phyloP scores from a whole-genome alignment of 2,888 invertebrate genomes.

The Notocelia uddmanniana region DNA sequence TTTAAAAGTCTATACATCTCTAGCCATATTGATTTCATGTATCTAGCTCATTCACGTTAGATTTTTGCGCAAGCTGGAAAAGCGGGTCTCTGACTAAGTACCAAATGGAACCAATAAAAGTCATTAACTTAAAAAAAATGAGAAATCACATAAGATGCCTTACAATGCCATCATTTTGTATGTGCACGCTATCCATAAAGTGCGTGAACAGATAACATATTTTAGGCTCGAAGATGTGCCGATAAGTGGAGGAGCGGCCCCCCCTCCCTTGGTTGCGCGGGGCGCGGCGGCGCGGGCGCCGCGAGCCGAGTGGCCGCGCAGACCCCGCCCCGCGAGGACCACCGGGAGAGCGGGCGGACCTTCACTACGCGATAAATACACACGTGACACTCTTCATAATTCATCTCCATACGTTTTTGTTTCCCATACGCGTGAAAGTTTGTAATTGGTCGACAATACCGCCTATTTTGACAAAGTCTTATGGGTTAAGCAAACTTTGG shows the following conservation, averaged over 20 bases:
- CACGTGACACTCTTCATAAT: constrained; percentile 71
- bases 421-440: constrained; percentile 48
- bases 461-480: not conserved
- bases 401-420: constrained; percentile 56
- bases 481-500: not conserved
- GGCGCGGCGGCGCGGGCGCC: constrained; percentile 57
- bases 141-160: not conserved
- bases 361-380: constrained; percentile 65
- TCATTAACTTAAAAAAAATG: not conserved
- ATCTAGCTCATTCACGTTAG: not conserved
- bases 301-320: constrained; percentile 77
- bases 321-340: constrained; percentile 85
- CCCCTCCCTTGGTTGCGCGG: constrained; percentile 51
- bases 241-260: constrained; percentile 73
- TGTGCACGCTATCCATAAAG: constrained; percentile 40
- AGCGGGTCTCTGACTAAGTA: not conserved
- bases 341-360: constrained; percentile 82
- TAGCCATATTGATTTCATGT: not conserved
- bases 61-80: not conserved
- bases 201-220: constrained; percentile 46
- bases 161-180: constrained; percentile 23
- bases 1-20: not conserved
- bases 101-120: not conserved
- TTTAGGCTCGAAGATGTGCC: constrained; percentile 71
- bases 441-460: constrained; percentile 13